A percentile compares a stretch with the other conserved stretches of the same genome.
Evolutionary conservation across 2,113 vertebrate genomes (phyloP).

Genomic region (Daphoenositta chrysoptera): DNA sequence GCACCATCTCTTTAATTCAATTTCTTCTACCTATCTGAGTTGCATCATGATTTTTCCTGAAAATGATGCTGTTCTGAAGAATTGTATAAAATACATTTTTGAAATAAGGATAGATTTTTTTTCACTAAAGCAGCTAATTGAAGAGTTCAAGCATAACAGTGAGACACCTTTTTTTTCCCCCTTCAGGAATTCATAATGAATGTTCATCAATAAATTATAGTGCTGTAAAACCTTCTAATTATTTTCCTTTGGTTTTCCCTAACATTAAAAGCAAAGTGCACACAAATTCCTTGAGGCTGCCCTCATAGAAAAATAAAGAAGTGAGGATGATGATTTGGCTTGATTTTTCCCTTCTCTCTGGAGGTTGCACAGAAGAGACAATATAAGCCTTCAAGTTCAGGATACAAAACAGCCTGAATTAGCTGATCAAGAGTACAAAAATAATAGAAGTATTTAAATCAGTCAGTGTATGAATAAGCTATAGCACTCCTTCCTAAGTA

Average conservation of each 20-base stretch:
- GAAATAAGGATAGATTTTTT: neutral
- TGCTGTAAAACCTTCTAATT: neutral
- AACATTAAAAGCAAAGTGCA: neutral
- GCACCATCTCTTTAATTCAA: neutral
- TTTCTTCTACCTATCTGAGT: neutral
- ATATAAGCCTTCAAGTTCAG: neutral
- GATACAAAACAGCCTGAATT: neutral
- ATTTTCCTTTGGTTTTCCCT: neutral
- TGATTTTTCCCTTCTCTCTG: neutral
- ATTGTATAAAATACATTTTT: neutral
- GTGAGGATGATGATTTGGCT: neutral
- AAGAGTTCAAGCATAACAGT: neutral
- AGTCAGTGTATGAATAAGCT: neutral
- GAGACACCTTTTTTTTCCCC: neutral
- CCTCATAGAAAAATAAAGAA: neutral
- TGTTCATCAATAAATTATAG: conserved; percentile 20
- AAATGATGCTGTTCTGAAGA: neutral
- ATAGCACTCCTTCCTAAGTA: neutral
- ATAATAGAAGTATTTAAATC: neutral
- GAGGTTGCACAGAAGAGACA: neutral
- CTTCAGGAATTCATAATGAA: neutral
- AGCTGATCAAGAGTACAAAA: neutral
- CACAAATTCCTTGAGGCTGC: neutral
- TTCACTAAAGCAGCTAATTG: neutral
- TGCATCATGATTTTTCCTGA: neutral